These are phyloP conservation scores for Pristionchus pacificus DNA, from an alignment of 1,140 invertebrate species.

Conservation along the genomic window DNA sequence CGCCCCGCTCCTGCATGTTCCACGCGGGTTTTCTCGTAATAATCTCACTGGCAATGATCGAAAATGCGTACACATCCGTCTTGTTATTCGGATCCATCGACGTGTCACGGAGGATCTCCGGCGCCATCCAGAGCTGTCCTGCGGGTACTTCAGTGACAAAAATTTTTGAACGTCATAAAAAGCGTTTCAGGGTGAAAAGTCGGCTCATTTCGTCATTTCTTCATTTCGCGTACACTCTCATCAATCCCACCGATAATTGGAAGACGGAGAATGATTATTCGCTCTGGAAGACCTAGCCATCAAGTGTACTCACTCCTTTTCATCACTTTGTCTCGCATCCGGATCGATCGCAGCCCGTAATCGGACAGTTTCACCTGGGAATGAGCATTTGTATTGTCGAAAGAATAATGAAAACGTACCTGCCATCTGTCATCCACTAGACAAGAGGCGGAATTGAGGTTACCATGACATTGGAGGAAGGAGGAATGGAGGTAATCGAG, in stretches of 20 bases:
- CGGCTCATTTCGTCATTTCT: background rate
- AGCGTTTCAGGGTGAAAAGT: too few relatives aligned
- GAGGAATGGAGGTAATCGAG: constrained; percentile 35
- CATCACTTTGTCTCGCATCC: constrained; percentile 19
- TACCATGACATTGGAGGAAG: constrained; percentile 27
- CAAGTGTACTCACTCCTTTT: constrained; percentile 15
- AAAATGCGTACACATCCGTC: constrained; percentile 45
- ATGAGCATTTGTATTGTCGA: background rate
- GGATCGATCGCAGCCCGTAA: constrained; percentile 23
- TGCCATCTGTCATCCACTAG: constrained; percentile 37
- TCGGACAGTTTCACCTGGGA: constrained; percentile 32
- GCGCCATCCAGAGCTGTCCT: constrained; percentile 32
- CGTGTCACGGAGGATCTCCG: constrained; percentile 21
- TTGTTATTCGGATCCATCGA: constrained; percentile 16
- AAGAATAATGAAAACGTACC: too few relatives aligned
- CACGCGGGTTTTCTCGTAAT: constrained; percentile 39
- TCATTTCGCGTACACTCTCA: background rate
- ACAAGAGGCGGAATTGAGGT: constrained; percentile 31
- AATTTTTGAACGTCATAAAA: background rate
- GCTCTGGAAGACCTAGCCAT: background rate
- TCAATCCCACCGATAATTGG: background rate
- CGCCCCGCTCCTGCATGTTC: constrained; percentile 31
- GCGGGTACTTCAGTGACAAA: background rate
- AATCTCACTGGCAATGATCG: constrained; percentile 48
- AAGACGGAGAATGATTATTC: background rate